Evolutionary conservation across 2,888 invertebrate genomes (phyloP).

Genomic region (Lasius platythorax): DNA sequence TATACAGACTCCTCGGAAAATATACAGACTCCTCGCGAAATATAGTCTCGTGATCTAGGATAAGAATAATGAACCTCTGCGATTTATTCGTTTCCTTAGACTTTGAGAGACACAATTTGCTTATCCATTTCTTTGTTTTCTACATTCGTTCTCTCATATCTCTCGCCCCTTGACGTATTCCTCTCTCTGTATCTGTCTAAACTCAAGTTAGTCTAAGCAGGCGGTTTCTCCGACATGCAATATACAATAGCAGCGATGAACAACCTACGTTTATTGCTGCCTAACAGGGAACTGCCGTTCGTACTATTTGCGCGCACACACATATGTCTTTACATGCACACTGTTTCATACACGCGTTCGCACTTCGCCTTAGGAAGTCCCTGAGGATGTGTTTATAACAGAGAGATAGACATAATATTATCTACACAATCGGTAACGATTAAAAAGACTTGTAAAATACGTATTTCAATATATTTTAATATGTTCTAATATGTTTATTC

Average conservation of each 20-base stretch:
- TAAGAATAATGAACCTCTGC: slow-evolving; percentile 36
- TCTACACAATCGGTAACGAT: neutral
- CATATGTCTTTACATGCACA: slow-evolving; percentile 41
- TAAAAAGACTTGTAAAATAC: neutral
- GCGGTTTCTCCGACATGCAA: slow-evolving; percentile 64
- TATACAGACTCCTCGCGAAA: neutral
- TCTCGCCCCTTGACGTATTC: slow-evolving; percentile 27
- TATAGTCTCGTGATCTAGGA: slow-evolving; percentile 59
- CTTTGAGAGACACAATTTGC: slow-evolving; percentile 59
- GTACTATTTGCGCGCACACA: slow-evolving; percentile 12
- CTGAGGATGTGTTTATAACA: neutral
- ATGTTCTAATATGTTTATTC: neutral
- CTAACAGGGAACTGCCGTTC: slow-evolving; percentile 70
- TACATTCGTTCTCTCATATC: slow-evolving; percentile 12
- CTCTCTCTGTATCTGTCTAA: slow-evolving; percentile 56
- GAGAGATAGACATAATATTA: neutral
- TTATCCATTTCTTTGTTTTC: slow-evolving; percentile 38
- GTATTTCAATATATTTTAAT: neutral
- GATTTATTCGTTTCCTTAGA: slow-evolving; percentile 52
- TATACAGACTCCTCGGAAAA: slow-evolving; percentile 53
- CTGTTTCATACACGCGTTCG: neutral
- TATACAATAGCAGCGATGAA: slow-evolving; percentile 71
- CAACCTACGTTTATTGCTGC: slow-evolving; percentile 71
- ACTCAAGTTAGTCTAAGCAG: slow-evolving; percentile 60
- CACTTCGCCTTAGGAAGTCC: neutral